Conservation (phyloP, 2,888 invertebrate genomes). For the Pristionchus japonicus region DNA sequence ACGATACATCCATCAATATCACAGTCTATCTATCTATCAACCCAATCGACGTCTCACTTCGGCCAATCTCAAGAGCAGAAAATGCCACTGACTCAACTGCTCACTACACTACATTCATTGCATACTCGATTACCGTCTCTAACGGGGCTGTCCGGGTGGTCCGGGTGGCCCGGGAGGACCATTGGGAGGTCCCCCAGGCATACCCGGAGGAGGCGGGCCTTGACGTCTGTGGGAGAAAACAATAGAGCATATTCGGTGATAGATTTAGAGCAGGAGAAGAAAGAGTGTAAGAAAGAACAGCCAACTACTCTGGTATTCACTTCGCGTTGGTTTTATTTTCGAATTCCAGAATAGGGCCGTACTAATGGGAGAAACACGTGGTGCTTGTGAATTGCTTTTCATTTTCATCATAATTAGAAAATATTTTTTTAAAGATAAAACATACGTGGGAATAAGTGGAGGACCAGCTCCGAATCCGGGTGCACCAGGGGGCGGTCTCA, state of each 20-base stretch:
- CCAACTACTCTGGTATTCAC: background rate
- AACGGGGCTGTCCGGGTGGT: constrained; percentile 26
- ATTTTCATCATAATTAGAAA: background rate
- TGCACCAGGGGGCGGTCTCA: constrained; percentile 1
- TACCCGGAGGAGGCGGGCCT: constrained; percentile 36
- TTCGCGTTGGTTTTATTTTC: background rate
- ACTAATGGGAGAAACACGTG: background rate
- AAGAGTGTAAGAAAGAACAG: constrained; percentile 4
- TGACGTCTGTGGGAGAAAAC: constrained; percentile 3
- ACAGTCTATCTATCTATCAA: no score
- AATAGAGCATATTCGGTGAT: background rate
- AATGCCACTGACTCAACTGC: background rate
- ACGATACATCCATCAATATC: background rate
- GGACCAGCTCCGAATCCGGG: constrained; percentile 29
- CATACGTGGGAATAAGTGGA: constrained; percentile 44
- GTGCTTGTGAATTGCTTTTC: background rate
- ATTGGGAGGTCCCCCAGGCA: constrained; percentile 6
- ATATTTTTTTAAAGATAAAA: no score
- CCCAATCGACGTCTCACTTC: background rate
- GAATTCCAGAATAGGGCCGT: background rate
- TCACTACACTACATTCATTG: constrained; percentile 26
- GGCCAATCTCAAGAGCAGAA: background rate
- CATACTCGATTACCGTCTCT: constrained; percentile 37
- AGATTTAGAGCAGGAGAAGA: background rate
- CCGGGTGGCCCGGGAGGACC: constrained; percentile 34